Evolutionary conservation across 2,797 vertebrate species (phyloP), one percentile per base, ranked within the genome.

Genomic region (Salarias fasciatus): DNA sequence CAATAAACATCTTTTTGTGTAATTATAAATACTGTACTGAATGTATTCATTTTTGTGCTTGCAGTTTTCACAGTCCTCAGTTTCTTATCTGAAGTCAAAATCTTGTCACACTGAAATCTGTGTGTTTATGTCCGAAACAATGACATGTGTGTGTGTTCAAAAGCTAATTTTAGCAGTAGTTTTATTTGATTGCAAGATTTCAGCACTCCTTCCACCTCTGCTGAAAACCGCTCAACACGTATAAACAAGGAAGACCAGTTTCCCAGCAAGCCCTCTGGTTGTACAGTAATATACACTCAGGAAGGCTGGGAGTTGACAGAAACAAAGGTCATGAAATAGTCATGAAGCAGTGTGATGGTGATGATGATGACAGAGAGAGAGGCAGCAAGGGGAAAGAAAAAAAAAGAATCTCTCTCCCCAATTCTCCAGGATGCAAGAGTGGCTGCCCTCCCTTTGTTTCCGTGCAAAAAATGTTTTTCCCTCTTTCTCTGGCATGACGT

Each of bases 321-420:
- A 77, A 65, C 74, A 79, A 73, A 68, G 76, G 84, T 85, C 74
- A 86, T 86, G 72, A 84, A 89, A 90, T 56, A 89, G 79, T 84
- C 71, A 90, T 86, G 80, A 78, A 82, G 59, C 60, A 66, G 53
- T 51, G 70, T 58, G 60, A 85, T 66, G 54, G 82, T 84, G 63
- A 80, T 76, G 74, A 85, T 72, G 74, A 85, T 72, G 83, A 86
- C 73, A 81, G 18, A 24, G 18, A 24, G 71, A 84, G 62, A 75
- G 63, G 58, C 80, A 79, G 69, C 10, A 66, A 3, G 18, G 18
- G 18, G 3, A 24, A 24, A 24, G 62, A 51, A 50, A 56, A 74
- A 82, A 80, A 79, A 33, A 33, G 8, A 33, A 8, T 53, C 8
- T 28, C 18, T 60, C 53, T 57, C 28, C 28, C 47, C 48, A 60